Percentiles rank a stretch among this genome's conserved stretches.
Conservation (phyloP, 1,140 invertebrate species). For the Chironomus striatipennis region DNA sequence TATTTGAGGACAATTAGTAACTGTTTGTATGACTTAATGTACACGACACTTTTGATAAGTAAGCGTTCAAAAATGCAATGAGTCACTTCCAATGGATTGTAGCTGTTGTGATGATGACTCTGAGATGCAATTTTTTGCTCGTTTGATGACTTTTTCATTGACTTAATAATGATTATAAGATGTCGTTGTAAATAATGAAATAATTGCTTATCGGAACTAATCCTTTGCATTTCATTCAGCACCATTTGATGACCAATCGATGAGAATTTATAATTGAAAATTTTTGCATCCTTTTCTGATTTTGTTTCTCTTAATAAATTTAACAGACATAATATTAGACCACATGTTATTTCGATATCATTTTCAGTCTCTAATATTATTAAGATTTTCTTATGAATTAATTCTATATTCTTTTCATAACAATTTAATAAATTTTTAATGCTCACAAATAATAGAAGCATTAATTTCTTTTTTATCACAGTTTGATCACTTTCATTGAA, state of each 20-base stretch:
- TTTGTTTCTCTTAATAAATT: background rate
- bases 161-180: background rate
- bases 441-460: background rate
- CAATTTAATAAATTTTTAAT: background rate
- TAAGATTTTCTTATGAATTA: background rate
- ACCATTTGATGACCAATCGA: background rate
- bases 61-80: slow-evolving; percentile 1
- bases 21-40: background rate
- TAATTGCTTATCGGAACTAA: background rate
- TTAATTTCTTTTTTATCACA: background rate
- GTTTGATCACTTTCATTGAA: slow-evolving; percentile 10
- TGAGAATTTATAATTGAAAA: background rate
- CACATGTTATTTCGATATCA: background rate
- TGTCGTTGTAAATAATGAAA: background rate
- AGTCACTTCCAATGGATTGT: too few species aligned
- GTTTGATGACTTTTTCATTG: too few species aligned
- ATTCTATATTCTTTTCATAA: too few species aligned
- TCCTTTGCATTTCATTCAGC: background rate
- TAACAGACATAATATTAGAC: background rate
- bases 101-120: background rate
- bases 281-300: background rate
- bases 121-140: too few species aligned
- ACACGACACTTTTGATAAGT: background rate
- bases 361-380: background rate
- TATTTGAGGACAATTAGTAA: background rate